These are phyloP conservation scores for Lithosia quadra DNA, from an alignment of 2,888 invertebrate species.

Conservation along the genomic window DNA sequence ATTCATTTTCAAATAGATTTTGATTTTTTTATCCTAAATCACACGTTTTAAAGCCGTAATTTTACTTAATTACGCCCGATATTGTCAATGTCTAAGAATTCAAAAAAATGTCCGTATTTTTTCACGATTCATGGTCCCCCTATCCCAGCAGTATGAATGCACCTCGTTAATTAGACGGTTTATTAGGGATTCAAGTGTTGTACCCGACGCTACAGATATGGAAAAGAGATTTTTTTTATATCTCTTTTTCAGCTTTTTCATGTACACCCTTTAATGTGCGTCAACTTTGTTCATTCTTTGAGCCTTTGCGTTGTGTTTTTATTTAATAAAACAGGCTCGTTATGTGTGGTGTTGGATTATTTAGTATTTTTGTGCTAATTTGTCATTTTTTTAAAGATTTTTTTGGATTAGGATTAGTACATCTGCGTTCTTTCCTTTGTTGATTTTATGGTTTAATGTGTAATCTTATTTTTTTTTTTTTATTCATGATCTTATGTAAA, in stretches of 20 bases:
- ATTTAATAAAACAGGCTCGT: constrained; percentile 7
- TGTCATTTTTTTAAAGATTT: no score
- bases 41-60: no score
- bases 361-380: background rate
- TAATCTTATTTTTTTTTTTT: no score
- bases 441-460: no score
- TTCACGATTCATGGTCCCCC: constrained; percentile 42
- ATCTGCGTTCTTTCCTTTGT: no score
- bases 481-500: no score
- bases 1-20: no score
- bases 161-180: constrained; percentile 81
- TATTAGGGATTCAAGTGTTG: constrained; percentile 77
- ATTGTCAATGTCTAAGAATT: background rate
- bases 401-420: no score
- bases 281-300: constrained; percentile 33
- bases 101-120: constrained; percentile 7
- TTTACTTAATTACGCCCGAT: no score
- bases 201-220: constrained; percentile 47
- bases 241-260: constrained; percentile 23
- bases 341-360: constrained; percentile 5
- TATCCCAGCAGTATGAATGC: constrained; percentile 64
- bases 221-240: constrained; percentile 35
- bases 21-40: no score
- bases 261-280: constrained; percentile 26
- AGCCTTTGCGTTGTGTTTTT: constrained; percentile 17